phyloP scores from a whole-genome alignment of 2,888 invertebrate species.

The Tridacna gigas region DNA sequence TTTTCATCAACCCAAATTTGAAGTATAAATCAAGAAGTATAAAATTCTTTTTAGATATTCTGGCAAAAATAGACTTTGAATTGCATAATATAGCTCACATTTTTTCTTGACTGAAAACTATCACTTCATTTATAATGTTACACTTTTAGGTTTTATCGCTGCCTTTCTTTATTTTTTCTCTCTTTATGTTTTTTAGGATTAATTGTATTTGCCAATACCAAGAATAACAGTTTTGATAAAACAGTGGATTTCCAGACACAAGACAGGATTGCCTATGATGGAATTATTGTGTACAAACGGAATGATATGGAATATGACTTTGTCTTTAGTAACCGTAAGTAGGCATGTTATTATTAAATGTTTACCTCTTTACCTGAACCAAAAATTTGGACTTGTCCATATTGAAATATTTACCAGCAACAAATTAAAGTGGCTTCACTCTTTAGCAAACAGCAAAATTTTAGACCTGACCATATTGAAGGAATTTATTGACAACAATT shows the following conservation, averaged over 20 bases:
- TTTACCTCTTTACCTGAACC: not conserved
- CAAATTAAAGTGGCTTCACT: not conserved
- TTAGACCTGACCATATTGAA: too few relatives aligned
- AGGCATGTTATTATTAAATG: not conserved
- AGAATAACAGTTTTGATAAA: not conserved
- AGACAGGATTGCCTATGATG: not conserved
- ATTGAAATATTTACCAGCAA: not conserved
- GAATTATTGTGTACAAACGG: constrained; percentile 1
- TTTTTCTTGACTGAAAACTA: too few relatives aligned
- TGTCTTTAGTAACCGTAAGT: constrained; percentile 20
- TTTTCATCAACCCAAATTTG: too few relatives aligned
- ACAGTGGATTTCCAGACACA: not conserved
- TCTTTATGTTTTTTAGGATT: not conserved
- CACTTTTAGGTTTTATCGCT: too few relatives aligned
- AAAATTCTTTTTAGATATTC: too few relatives aligned
- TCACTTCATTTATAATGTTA: too few relatives aligned
- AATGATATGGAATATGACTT: not conserved
- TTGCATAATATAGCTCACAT: too few relatives aligned
- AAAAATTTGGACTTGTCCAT: not conserved
- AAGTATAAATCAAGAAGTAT: too few relatives aligned
- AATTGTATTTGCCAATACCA: constrained; percentile 3
- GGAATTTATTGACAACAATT: too few relatives aligned
- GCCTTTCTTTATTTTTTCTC: too few relatives aligned
- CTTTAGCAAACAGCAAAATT: too few relatives aligned
- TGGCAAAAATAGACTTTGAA: too few relatives aligned